phyloP scores from a whole-genome alignment of 2,797 vertebrate genomes.

The Oreochromis mossambicus region DNA sequence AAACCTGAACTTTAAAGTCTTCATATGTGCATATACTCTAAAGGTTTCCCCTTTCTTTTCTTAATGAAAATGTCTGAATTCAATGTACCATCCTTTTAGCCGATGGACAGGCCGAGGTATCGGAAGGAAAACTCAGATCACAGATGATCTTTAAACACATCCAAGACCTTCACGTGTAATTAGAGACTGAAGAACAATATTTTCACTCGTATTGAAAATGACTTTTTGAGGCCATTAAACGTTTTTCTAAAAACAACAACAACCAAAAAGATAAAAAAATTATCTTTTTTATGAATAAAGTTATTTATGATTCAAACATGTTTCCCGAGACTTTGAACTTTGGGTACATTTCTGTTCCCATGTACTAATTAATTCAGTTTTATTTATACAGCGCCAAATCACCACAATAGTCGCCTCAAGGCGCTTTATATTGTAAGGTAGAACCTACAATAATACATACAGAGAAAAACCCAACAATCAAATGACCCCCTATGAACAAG shows the following conservation, averaged over 20 bases:
- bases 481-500: too few species aligned
- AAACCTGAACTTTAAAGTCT: neutral
- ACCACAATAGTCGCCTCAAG: too few species aligned
- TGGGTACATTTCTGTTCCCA: neutral
- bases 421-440: too few species aligned
- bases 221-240: neutral
- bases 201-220: neutral
- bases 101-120: neutral
- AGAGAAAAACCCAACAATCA: too few species aligned
- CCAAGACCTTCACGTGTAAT: neutral
- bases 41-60: neutral
- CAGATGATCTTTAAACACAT: neutral
- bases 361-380: neutral
- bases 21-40: neutral
- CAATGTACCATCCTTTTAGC: neutral
- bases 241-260: neutral
- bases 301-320: neutral
- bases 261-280: neutral
- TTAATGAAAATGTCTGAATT: neutral
- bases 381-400: too few species aligned
- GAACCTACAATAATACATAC: too few species aligned
- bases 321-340: rapidly evolving
- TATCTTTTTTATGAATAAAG: rapidly evolving
- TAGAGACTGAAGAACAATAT: neutral
- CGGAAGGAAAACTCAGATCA: neutral